Evolutionary conservation across 2,113 vertebrate species (phyloP), one percentile per base, ranked within the genome.

Genomic region (Egretta garzetta): DNA sequence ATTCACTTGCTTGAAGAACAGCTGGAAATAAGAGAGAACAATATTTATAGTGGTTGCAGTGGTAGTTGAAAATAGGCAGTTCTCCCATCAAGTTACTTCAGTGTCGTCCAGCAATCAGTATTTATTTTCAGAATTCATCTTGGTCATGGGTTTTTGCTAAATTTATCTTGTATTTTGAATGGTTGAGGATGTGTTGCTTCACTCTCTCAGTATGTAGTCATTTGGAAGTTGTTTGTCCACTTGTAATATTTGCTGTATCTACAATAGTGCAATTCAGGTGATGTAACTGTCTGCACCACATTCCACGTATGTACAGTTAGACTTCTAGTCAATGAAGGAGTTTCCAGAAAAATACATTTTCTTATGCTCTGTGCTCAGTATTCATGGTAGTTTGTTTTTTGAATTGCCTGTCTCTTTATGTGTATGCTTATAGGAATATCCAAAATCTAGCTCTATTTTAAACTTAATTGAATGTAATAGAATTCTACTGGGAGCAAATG

Each of bases 1-100:
- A 95, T 96, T 96, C 56, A 50, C 89, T 91, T 90, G 73, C 60
- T 81, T 89, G 17, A 39, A 70, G 88, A 97, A 82, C 97, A 97
- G 95, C 96, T 98, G 92, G 96, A 96, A 96, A 93, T 83, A 71
- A 79, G 64, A 75, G 70, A 87, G 66, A 81, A 45, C 35, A 80
- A 39, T 73, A 83, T 74, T 73, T 90, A 66, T n/a, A 75, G 52
- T 39, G 11, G 47, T 52, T 66, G 73, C 63, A 56, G 56, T 41
- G 62, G 45, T 50, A 62, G 43, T 20, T 72, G 80, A 74, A 85
- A 88, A 85, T 30, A 75, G 75, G 47, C 26, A 66, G 62, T 50
- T 86, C 37, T 60, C 28, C 58, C 59, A 41, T 72, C n/a, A 37
- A 68, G 43, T 53, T 82, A 23, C 59, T 58, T 28, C 23, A 62